Conservation (phyloP, 2,113 vertebrate genomes). For the Cololabis saira region DNA sequence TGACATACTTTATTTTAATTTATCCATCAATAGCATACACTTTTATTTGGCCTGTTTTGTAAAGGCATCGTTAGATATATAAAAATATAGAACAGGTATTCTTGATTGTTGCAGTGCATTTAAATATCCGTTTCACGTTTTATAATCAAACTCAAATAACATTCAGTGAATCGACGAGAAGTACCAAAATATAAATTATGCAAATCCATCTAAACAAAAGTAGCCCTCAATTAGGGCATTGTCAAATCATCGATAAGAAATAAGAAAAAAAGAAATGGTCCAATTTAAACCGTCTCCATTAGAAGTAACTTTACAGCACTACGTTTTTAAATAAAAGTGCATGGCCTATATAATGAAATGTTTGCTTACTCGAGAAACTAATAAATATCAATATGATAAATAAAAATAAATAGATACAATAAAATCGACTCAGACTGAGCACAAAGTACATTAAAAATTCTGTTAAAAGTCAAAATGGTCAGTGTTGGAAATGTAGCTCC, state of each 20-base stretch:
- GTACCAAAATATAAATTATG: background rate
- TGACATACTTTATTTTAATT: background rate
- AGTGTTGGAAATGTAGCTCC: slow-evolving; percentile 26
- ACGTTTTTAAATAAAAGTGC: slow-evolving; percentile 40
- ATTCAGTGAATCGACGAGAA: background rate
- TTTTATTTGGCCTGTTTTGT: background rate
- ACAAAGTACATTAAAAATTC: background rate
- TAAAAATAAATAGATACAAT: slow-evolving; percentile 41
- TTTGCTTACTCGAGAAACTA: background rate
- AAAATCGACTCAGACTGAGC: background rate
- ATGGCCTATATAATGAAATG: background rate
- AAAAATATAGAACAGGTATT: background rate
- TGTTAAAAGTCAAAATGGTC: background rate
- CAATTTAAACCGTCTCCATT: slow-evolving; percentile 13
- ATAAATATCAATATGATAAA: slow-evolving; percentile 34
- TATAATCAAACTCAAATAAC: background rate
- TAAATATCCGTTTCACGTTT: background rate
- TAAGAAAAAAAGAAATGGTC: slow-evolving; percentile 40
- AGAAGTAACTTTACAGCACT: slow-evolving; percentile 12
- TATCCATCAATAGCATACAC: background rate
- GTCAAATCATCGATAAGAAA: background rate
- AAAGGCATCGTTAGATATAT: background rate
- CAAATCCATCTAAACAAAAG: background rate
- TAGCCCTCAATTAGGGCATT: background rate
- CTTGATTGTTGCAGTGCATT: slow-evolving; percentile 16